These are phyloP conservation scores for Austrolebias charrua DNA, from an alignment of 2,797 vertebrate species.

Conservation along the genomic window DNA sequence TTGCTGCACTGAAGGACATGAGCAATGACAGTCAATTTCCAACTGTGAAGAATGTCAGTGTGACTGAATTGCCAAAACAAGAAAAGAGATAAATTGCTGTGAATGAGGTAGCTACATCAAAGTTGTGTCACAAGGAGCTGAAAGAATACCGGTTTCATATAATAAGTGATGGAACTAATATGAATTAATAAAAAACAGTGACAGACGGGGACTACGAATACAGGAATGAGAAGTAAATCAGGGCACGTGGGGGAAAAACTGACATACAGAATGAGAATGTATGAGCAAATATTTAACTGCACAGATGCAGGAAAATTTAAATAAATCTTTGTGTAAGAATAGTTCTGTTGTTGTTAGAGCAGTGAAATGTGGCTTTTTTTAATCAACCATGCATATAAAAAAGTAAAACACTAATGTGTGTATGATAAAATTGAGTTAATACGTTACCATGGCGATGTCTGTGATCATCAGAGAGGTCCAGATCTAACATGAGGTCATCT, in stretches of 20 bases:
- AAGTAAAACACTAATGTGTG: too few relatives aligned
- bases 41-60: conserved; percentile 42
- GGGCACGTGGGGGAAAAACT: not conserved
- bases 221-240: conserved; percentile 7
- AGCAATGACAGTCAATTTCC: conserved; percentile 51
- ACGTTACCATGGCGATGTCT: conserved; percentile 85
- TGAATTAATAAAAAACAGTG: conserved; percentile 29
- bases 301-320: conserved; percentile 7
- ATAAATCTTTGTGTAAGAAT: conserved; percentile 1
- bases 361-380: too few relatives aligned
- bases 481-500: conserved; percentile 96
- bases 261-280: conserved; percentile 14
- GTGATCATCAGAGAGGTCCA: conserved; percentile 94
- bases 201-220: conserved; percentile 11
- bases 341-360: not conserved
- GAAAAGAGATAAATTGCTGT: conserved; percentile 55
- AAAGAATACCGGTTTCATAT: conserved; percentile 40
- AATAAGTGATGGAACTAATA: conserved; percentile 41
- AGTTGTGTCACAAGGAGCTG: conserved; percentile 42
- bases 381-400: not conserved
- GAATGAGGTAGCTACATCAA: conserved; percentile 63
- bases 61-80: conserved; percentile 56
- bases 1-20: conserved; percentile 17
- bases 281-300: not conserved
- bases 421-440: not conserved